phyloP scores from a whole-genome alignment of 2,113 vertebrate genomes.

The Gobio gobio region DNA sequence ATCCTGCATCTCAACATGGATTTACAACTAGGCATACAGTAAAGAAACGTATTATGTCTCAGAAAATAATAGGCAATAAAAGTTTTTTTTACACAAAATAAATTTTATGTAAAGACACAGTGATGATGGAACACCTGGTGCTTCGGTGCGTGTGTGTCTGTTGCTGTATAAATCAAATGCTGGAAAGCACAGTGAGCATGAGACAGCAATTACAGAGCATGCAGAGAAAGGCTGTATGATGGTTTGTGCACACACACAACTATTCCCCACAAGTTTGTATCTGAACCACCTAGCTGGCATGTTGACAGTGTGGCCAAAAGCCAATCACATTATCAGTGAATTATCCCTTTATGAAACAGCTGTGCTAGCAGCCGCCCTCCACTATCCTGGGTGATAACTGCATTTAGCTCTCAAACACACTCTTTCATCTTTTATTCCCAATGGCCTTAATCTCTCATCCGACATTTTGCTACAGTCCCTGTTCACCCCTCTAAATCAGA shows the following conservation, averaged over 20 bases:
- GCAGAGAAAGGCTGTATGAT: slow-evolving; percentile 2
- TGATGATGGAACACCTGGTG: slow-evolving; percentile 10
- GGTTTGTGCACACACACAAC: background rate
- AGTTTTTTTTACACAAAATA: background rate
- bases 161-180: slow-evolving; percentile 32
- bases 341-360: slow-evolving; percentile 40
- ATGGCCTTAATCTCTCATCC: slow-evolving; percentile 2
- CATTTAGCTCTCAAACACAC: slow-evolving; percentile 24
- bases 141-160: background rate
- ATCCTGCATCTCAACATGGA: background rate
- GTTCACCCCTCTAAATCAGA: slow-evolving; percentile 27
- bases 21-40: background rate
- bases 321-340: slow-evolving; percentile 45
- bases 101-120: background rate
- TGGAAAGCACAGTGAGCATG: slow-evolving; percentile 23
- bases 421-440: slow-evolving; percentile 17
- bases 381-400: slow-evolving; percentile 1
- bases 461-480: background rate
- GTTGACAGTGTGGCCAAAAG: slow-evolving; percentile 41
- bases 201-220: slow-evolving; percentile 17
- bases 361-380: slow-evolving; percentile 13
- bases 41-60: background rate
- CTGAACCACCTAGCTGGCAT: slow-evolving; percentile 11
- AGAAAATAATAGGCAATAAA: slow-evolving; percentile 4
- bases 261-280: slow-evolving; percentile 1